Evolutionary conservation across 2,113 vertebrate species (phyloP).

Genomic region (Corythaeola cristata): DNA sequence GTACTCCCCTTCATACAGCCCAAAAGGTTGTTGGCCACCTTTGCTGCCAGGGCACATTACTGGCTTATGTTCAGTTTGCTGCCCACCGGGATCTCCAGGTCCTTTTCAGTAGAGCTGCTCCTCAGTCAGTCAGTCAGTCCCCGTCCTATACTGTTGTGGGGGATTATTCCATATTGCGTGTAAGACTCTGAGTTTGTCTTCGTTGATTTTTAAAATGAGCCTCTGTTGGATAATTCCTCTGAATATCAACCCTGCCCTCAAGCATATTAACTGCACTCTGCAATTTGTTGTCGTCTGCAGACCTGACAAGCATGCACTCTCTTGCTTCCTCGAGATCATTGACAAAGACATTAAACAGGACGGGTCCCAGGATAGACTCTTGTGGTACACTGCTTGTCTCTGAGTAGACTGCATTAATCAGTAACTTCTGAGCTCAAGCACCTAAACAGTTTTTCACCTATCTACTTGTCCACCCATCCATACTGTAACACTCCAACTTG

Average conservation of each 20-base stretch:
- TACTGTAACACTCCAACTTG: neutral
- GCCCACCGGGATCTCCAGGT: too few species aligned
- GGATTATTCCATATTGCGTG: neutral
- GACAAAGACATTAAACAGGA: neutral
- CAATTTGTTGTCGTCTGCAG: neutral
- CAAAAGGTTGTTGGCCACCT: neutral
- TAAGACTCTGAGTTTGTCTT: neutral
- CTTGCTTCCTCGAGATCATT: neutral
- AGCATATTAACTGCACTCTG: neutral
- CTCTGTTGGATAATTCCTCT: neutral
- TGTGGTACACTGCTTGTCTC: neutral
- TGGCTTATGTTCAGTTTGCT: neutral
- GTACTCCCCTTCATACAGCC: neutral
- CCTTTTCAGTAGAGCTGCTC: neutral
- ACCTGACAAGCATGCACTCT: fast-evolving
- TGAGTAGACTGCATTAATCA: neutral
- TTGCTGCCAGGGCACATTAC: neutral
- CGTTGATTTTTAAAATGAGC: neutral
- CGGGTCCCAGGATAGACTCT: neutral
- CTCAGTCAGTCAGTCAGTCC: neutral
- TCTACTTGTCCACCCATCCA: neutral
- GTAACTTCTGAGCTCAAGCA: neutral
- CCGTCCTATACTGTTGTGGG: neutral
- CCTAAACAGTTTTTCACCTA: neutral
- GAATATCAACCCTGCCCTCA: neutral